Evolutionary conservation across 2,113 vertebrate species (phyloP).

Genomic region (Mesocricetus auratus): DNA sequence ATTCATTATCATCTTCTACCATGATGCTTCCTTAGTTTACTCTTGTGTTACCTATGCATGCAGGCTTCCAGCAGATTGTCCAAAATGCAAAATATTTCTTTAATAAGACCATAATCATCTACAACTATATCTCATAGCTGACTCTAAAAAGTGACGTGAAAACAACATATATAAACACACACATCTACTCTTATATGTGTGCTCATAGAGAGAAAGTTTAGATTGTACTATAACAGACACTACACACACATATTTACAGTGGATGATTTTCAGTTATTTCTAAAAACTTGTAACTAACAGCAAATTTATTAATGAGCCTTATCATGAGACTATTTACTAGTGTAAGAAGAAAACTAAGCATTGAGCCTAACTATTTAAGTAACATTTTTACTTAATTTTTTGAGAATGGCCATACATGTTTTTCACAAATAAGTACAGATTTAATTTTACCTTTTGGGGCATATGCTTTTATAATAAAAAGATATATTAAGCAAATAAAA

Average conservation of each 20-base stretch:
- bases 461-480: constrained; percentile 36
- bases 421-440: background rate
- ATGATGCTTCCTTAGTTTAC: background rate
- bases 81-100: background rate
- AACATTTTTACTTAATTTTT: background rate
- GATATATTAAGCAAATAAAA: constrained; percentile 48
- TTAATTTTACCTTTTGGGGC: constrained; percentile 35
- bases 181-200: too few relatives aligned
- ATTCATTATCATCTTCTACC: background rate
- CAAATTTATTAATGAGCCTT: constrained; percentile 20
- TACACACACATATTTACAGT: background rate
- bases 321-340: constrained; percentile 43
- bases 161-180: background rate
- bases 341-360: constrained; percentile 4
- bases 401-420: background rate
- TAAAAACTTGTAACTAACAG: constrained; percentile 8
- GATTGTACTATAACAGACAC: background rate
- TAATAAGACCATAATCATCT: background rate
- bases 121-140: background rate
- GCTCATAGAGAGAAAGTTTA: background rate
- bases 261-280: constrained; percentile 25
- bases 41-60: background rate
- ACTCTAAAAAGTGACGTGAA: background rate
- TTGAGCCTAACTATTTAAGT: background rate
- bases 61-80: background rate